Conservation (phyloP, 2,888 invertebrate genomes). For the Synanthedon myopaeformis region DNA sequence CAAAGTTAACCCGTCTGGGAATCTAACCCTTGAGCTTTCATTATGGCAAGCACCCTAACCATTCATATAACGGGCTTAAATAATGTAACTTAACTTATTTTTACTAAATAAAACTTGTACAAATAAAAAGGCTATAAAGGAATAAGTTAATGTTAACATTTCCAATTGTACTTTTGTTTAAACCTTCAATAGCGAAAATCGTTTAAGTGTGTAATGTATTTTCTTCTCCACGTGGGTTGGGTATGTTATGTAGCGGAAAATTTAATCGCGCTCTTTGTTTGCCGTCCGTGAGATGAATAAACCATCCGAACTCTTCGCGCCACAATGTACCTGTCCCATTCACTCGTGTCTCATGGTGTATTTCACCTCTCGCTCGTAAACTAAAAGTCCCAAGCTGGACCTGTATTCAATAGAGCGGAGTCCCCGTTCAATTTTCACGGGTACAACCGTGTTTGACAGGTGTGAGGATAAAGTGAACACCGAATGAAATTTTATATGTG, state of each 20-base stretch:
- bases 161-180: not conserved
- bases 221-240: slow-evolving; percentile 33
- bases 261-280: slow-evolving; percentile 57
- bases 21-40: no score
- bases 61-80: no score
- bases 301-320: slow-evolving; percentile 32
- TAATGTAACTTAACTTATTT: no score
- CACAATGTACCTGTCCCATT: slow-evolving; percentile 19
- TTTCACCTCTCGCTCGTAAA: slow-evolving; percentile 23
- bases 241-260: slow-evolving; percentile 59
- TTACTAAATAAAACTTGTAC: no score
- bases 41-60: no score
- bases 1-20: no score
- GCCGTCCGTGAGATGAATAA: slow-evolving; percentile 54
- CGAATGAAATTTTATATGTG: slow-evolving; percentile 1
- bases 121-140: no score
- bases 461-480: slow-evolving; percentile 21
- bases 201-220: slow-evolving; percentile 12
- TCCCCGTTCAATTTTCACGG: slow-evolving; percentile 34
- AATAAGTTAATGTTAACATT: no score
- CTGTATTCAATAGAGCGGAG: slow-evolving; percentile 30
- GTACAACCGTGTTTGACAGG: slow-evolving; percentile 33
- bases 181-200: not conserved
- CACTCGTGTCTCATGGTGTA: slow-evolving; percentile 15
- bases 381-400: slow-evolving; percentile 28